These are phyloP conservation scores for Limnothrissa miodon DNA, from an alignment of 2,113 vertebrate genomes.

Conservation along the genomic window DNA sequence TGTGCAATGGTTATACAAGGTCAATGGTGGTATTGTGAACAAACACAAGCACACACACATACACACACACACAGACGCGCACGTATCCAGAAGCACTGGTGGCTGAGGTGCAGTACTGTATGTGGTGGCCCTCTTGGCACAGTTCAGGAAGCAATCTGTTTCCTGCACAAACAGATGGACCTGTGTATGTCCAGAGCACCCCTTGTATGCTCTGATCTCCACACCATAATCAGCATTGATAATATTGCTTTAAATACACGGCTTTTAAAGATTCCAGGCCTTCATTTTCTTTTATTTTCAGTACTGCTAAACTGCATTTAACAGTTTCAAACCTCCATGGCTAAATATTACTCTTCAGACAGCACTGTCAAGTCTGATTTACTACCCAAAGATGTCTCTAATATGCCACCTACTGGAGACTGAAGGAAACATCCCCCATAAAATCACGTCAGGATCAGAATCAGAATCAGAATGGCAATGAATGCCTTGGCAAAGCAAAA, in stretches of 20 bases:
- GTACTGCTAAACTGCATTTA: not conserved
- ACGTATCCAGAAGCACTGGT: not conserved
- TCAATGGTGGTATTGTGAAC: not conserved
- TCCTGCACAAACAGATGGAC: conserved; percentile 74
- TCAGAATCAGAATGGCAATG: not conserved
- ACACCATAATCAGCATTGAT: not conserved
- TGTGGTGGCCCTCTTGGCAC: conserved; percentile 26
- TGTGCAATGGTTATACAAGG: not conserved
- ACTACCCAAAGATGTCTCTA: conserved; percentile 29
- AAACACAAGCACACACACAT: not conserved
- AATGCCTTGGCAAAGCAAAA: not conserved
- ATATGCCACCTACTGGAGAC: conserved; percentile 65
- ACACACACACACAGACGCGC: not conserved
- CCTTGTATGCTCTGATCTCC: conserved; percentile 37
- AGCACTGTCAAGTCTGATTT: not conserved
- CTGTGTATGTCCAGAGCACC: conserved; percentile 48
- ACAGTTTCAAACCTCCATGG: not conserved
- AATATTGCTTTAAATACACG: not conserved
- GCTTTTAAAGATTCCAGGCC: not conserved
- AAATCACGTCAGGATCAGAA: not conserved
- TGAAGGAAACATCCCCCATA: conserved; percentile 32
- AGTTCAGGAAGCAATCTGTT: conserved; percentile 62
- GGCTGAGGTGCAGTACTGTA: not conserved
- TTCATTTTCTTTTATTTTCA: not conserved
- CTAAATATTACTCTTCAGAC: not conserved